Base-by-base conservation (phyloP, 2,888 invertebrate genomes). In the Lordiphosa andalusiaca region DNA sequence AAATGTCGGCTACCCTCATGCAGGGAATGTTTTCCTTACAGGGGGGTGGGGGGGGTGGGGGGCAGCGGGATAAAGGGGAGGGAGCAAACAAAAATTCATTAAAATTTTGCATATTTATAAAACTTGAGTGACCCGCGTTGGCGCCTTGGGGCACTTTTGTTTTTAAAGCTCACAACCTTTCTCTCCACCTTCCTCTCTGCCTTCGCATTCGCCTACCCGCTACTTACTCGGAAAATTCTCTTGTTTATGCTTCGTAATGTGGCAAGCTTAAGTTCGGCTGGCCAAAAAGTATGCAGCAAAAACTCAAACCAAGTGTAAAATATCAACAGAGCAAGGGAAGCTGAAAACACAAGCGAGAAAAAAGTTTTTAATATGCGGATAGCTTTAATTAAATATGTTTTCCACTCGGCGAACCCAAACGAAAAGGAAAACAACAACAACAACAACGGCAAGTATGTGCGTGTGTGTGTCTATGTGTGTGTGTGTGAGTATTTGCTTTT, bases 301-400 rank as follows among this genome's bases (percentile, higher is more conserved):
- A 57, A 53, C 58, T 66, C 60, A 61, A 66, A 70, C 72, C 75
- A 60, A 72, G 83, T 78, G 76, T 71, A 76, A 76, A 81, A 81
- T 71, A 69, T 60, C 71, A 82, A 47, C 25, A 53, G 36, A 46
- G 30, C 30, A 37, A 61, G 48, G 38, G 37, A 49, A 19, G 30
- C n/a, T 12, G 19, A 7, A 5, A 38, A 39, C 36, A n/a, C 13
- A 12, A 25, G 51, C 23, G 23, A 33, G 13, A 54, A 39, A 70
- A 82, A 82, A 82, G 63, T 83, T 82, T 84, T 84, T 82, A 82
- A 84, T 82, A 82, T 80, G 84, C 84, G 84, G 80, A 82, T 82
- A 76, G 81, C 81, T 82, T 82, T 82, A 82, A 82, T 82, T 82
- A 82, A 82, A 82, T 82, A 82, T 83, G 81, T 68, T 82, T 84